Conservation (phyloP, 1,140 invertebrate species). For the Sitophilus oryzae region DNA sequence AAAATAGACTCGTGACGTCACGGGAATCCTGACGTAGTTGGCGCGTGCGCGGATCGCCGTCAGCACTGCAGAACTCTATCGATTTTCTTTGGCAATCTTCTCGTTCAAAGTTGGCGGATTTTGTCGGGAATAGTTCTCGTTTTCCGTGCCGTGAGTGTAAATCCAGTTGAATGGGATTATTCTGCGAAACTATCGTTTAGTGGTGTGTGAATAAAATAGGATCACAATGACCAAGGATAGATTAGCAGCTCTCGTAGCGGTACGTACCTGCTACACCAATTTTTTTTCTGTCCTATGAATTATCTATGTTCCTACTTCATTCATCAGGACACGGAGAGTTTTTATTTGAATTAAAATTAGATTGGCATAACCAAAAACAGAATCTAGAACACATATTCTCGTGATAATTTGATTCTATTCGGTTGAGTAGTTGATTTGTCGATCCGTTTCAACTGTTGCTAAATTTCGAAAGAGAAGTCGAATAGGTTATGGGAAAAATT, state of each 20-base stretch:
- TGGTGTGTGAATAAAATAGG: conserved; percentile 54
- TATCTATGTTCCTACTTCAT: not conserved
- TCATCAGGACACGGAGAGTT: conserved; percentile 1
- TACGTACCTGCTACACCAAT: conserved; percentile 51
- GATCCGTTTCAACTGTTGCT: conserved; percentile 24
- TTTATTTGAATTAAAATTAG: conserved; percentile 14
- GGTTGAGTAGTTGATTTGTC: too few species aligned
- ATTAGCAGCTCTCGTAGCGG: conserved; percentile 92
- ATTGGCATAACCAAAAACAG: not conserved
- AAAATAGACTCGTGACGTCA: conserved; percentile 32
- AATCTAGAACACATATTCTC: not conserved
- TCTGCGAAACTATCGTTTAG: conserved; percentile 55
- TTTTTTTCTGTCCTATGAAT: conserved; percentile 1
- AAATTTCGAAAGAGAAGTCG: conserved; percentile 13
- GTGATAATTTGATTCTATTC: too few species aligned
- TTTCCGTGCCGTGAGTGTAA: conserved; percentile 68
- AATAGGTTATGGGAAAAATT: conserved; percentile 31
- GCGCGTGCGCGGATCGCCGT: conserved; percentile 51
- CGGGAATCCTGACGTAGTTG: conserved; percentile 35
- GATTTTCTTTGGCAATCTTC: conserved; percentile 53
- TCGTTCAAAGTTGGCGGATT: conserved; percentile 20
- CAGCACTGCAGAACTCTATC: conserved; percentile 58
- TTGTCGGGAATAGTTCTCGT: conserved; percentile 49
- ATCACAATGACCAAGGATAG: conserved; percentile 94
- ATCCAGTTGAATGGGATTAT: conserved; percentile 73